Conservation (phyloP, 2,113 vertebrate genomes). For the Catharus bicknelli region DNA sequence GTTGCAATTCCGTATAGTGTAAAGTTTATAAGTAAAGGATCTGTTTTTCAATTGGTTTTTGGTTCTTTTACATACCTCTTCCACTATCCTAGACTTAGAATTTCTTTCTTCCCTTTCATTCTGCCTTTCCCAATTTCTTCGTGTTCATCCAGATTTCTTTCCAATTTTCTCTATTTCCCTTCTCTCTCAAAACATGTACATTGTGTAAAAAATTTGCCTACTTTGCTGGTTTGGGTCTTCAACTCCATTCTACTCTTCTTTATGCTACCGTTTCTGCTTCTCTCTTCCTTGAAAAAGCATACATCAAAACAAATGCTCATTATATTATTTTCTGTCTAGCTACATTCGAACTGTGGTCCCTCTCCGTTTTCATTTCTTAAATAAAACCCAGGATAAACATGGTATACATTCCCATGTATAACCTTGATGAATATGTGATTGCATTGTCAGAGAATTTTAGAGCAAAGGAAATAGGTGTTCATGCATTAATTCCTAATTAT, state of each 20-base stretch:
- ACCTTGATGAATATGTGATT: slow-evolving; percentile 20
- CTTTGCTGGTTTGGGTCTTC: neutral
- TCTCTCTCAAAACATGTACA: neutral
- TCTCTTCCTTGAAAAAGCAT: neutral
- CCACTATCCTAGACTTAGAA: neutral
- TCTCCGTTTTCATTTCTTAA: neutral
- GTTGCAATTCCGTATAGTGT: accelerated
- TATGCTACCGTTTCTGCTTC: neutral
- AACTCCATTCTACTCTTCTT: neutral
- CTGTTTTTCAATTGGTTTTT: neutral
- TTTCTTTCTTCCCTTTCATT: neutral
- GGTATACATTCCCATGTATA: neutral
- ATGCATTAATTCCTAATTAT: slow-evolving; percentile 47
- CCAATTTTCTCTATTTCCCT: neutral
- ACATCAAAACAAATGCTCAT: neutral
- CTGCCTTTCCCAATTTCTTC: neutral
- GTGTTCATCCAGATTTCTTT: neutral
- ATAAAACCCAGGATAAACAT: neutral
- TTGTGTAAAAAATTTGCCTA: neutral
- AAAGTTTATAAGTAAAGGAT: neutral
- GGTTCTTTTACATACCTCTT: neutral
- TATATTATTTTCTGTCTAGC: neutral
- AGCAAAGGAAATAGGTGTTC: slow-evolving; percentile 1
- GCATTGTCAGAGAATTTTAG: neutral
- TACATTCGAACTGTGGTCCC: neutral